phyloP scores from a whole-genome alignment of 2,888 invertebrate species.

The Tubulanus polymorphus region DNA sequence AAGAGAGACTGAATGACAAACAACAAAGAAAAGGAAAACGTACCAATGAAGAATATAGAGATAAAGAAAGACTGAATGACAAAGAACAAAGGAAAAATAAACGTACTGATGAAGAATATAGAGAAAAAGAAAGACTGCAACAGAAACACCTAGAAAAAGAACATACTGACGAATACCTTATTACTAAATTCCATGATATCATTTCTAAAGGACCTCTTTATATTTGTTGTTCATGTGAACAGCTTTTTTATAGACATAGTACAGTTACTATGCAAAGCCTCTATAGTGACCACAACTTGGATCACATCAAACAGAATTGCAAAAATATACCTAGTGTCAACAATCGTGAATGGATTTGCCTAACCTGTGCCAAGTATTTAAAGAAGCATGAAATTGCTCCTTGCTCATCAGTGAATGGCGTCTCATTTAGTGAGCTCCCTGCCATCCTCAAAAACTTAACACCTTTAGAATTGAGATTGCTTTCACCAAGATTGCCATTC shows the following conservation, averaged over 20 bases:
- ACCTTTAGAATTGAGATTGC: slow-evolving; percentile 5
- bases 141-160: background rate
- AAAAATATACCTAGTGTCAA: background rate
- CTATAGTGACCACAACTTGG: too few species aligned
- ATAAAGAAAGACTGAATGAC: slow-evolving; percentile 4
- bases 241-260: slow-evolving; percentile 14
- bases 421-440: background rate
- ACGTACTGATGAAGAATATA: background rate
- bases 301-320: too few species aligned
- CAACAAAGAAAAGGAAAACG: slow-evolving; percentile 1
- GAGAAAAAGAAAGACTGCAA: slow-evolving; percentile 1
- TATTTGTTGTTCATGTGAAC: slow-evolving; percentile 17
- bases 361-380: slow-evolving; percentile 17
- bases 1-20: background rate
- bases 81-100: slow-evolving; percentile 7
- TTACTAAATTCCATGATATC: background rate
- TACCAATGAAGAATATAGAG: too few species aligned
- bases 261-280: too few species aligned
- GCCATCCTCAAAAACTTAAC: background rate
- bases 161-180: background rate
- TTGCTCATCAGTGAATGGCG: background rate
- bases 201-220: slow-evolving; percentile 14
- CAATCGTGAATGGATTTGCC: slow-evolving; percentile 18
- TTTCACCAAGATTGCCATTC: slow-evolving; percentile 5
- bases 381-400: slow-evolving; percentile 18